Percentiles rank a stretch among this genome's conserved stretches.
Conservation (phyloP, 1,140 invertebrate species). For the Calliphora vicina region DNA sequence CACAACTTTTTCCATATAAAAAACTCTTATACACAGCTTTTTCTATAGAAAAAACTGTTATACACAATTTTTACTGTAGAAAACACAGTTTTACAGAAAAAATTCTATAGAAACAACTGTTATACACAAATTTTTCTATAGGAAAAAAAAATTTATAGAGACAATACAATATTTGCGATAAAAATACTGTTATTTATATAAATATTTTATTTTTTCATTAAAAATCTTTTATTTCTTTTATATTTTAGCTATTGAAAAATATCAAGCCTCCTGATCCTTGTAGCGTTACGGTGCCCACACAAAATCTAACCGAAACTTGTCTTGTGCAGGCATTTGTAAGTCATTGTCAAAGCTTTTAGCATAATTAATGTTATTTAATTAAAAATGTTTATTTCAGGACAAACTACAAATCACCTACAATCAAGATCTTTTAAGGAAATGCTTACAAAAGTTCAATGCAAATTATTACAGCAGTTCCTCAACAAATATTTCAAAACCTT, state of each 20-base stretch:
- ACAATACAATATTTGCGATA: too few species aligned
- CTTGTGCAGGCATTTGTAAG: slow-evolving; percentile 54
- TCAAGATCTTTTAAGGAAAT: slow-evolving; percentile 46
- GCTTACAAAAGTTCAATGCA: slow-evolving; percentile 41
- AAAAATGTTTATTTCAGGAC: slow-evolving; percentile 40
- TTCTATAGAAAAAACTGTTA: too few species aligned
- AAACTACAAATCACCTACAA: slow-evolving; percentile 56
- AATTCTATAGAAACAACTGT: too few species aligned
- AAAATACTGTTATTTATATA: too few species aligned
- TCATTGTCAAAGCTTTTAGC: neutral
- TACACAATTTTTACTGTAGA: too few species aligned
- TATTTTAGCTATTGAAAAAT: slow-evolving; percentile 49
- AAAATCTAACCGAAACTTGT: slow-evolving; percentile 50
- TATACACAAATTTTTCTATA: too few species aligned
- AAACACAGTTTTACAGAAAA: too few species aligned
- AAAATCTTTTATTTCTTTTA: neutral
- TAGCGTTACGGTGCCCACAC: slow-evolving; percentile 46
- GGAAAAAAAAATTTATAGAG: too few species aligned
- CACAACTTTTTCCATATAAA: too few species aligned
- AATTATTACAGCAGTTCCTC: neutral
- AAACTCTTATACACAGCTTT: too few species aligned
- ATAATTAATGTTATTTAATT: neutral
- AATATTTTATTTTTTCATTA: too few species aligned
- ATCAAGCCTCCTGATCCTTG: slow-evolving; percentile 47
- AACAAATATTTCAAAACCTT: slow-evolving; percentile 27